Evolutionary conservation across 2,888 invertebrate genomes (phyloP), one percentile per base, ranked within the genome.

Genomic region (Ophraella communa): DNA sequence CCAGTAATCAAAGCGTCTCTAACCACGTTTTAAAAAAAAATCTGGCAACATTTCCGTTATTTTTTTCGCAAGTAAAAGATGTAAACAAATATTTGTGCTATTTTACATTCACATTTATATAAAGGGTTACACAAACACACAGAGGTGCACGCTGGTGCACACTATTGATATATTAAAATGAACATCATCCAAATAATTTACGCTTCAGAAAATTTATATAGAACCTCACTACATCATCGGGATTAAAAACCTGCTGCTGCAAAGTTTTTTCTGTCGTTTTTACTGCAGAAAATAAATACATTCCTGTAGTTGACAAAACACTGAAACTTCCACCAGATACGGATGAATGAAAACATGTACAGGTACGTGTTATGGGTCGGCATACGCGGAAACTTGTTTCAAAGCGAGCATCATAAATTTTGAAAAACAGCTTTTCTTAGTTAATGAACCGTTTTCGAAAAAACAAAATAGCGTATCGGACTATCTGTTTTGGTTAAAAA

Each of bases 141-240:
- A n/a, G n/a, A 14, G 14, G 47, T 39, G 14, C 39, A 17, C 39
- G n/a, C n/a, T n/a, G n/a, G n/a, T 17, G 17, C 45, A 24, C 30
- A 44, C 33, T 66, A 66, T 66, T 60, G 62, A 66, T 66, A 66
- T 65, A 60, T 39, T 39, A 62, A 66, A 66, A 69, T 69, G 68
- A 66, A 64, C 66, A 69, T 62, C 64, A 60, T 55, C 59, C 47
- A 60, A 58, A 58, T 64, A 47, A 64, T 65, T 67, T 57, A 53
- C 64, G 66, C 64, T 62, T 56, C 56, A 53, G 39, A 52, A 62
- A 55, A 39, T 63, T 65, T 66, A 53, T 71, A 68, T 67, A 65
- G 67, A 49, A 53, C 54, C 67, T 59, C 61, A 42, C 60, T 71
- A 68, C 73, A 73, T 73, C 69, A 71, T 67, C 61, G 61, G 69